phyloP scores from a whole-genome alignment of 2,797 vertebrate genomes.

The Lagodon rhomboides region DNA sequence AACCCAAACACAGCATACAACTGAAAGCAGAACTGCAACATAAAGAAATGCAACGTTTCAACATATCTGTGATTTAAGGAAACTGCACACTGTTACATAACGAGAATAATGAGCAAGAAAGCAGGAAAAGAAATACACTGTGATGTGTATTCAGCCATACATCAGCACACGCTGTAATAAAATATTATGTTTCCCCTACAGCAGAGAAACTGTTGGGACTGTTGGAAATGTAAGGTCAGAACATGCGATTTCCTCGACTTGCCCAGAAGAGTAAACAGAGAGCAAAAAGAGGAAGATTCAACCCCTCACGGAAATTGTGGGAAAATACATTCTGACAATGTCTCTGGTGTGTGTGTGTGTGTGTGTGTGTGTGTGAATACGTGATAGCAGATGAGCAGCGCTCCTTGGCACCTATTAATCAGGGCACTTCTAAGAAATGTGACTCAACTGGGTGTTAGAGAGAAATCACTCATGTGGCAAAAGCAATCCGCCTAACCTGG shows the following conservation, averaged over 20 bases:
- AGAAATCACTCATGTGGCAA: not conserved
- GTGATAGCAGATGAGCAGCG: constrained; percentile 32
- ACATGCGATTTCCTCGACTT: not conserved
- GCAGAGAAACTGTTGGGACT: not conserved
- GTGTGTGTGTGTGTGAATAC: not conserved
- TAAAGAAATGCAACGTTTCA: no score
- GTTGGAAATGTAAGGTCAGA: constrained; percentile 20
- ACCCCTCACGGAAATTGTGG: not conserved
- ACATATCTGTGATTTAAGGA: no score
- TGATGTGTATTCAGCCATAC: not conserved
- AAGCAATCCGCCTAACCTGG: constrained; percentile 10
- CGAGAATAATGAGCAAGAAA: not conserved
- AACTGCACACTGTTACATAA: no score
- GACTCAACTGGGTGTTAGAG: constrained; percentile 30
- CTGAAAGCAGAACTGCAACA: no score
- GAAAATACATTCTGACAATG: constrained; percentile 5
- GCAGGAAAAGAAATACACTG: not conserved
- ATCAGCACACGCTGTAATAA: constrained; percentile 9
- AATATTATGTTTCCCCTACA: constrained; percentile 18
- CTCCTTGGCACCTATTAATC: constrained; percentile 46
- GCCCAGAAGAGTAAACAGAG: not conserved
- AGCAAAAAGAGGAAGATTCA: not conserved
- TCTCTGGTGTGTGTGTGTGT: not conserved
- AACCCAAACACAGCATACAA: no score
- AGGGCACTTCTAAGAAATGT: constrained; percentile 46